A percentile compares a stretch with the other conserved stretches of the same genome.
Conservation (phyloP, 2,113 vertebrate genomes). For the Lethenteron reissneri region DNA sequence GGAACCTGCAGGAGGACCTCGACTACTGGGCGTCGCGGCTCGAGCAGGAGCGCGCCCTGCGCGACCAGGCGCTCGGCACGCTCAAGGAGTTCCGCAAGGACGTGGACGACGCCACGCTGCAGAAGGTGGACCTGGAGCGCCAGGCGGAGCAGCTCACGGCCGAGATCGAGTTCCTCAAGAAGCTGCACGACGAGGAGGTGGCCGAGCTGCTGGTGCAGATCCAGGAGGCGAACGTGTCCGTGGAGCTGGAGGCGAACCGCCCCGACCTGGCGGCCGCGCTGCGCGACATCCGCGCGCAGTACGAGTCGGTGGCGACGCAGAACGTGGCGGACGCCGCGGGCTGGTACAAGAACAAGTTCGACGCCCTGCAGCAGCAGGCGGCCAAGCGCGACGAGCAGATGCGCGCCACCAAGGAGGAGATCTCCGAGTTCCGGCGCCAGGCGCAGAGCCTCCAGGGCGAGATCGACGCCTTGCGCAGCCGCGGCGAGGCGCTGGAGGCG, state of each 20-base stretch:
- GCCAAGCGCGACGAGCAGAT: constrained; percentile 28
- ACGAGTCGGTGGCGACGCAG: constrained; percentile 26
- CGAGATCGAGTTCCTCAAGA: constrained; percentile 30
- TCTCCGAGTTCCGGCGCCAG: constrained; percentile 25
- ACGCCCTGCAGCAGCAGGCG: constrained; percentile 28
- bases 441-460: constrained; percentile 31
- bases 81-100: constrained; percentile 34
- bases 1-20: constrained; percentile 22
- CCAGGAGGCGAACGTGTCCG: constrained; percentile 23
- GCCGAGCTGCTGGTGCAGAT: constrained; percentile 31
- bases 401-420: constrained; percentile 32
- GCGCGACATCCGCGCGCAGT: constrained; percentile 23
- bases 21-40: constrained; percentile 31
- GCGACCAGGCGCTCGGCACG: constrained; percentile 37
- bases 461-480: constrained; percentile 25
- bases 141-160: constrained; percentile 24
- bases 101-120: constrained; percentile 29
- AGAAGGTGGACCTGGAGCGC: constrained; percentile 31
- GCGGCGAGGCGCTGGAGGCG: constrained; percentile 26
- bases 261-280: constrained; percentile 26
- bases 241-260: constrained; percentile 21
- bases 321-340: constrained; percentile 38
- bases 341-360: constrained; percentile 41
- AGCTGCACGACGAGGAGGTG: constrained; percentile 27
- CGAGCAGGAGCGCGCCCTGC: constrained; percentile 33